phyloP scores from a whole-genome alignment of 2,888 invertebrate species.

The Dorcus hopei region DNA sequence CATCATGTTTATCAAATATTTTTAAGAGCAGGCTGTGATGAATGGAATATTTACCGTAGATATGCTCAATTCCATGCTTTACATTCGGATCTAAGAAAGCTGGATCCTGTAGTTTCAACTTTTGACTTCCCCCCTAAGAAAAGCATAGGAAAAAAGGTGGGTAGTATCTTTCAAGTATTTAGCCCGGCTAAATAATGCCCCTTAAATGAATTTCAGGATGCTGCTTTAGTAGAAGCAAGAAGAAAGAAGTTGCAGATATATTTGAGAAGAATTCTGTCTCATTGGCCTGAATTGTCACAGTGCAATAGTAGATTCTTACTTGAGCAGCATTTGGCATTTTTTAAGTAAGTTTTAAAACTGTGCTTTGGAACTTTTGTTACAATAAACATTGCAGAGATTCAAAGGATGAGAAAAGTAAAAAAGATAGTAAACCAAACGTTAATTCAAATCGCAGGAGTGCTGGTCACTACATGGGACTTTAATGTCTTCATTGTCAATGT shows the following conservation, averaged over 20 bases:
- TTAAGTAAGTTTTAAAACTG: slow-evolving; percentile 59
- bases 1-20: slow-evolving; percentile 88
- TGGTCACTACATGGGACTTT: slow-evolving; percentile 47
- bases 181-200: not conserved
- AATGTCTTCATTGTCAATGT: slow-evolving; percentile 57
- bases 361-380: slow-evolving; percentile 8
- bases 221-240: slow-evolving; percentile 82
- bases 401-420: slow-evolving; percentile 35
- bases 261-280: slow-evolving; percentile 77
- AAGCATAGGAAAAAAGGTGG: slow-evolving; percentile 82
- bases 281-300: slow-evolving; percentile 73
- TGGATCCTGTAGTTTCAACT: slow-evolving; percentile 72
- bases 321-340: slow-evolving; percentile 80
- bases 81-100: slow-evolving; percentile 79
- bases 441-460: slow-evolving; percentile 35
- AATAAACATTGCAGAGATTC: slow-evolving; percentile 37
- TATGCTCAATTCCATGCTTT: slow-evolving; percentile 90
- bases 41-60: slow-evolving; percentile 94
- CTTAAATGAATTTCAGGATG: slow-evolving; percentile 55
- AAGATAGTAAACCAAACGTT: slow-evolving; percentile 34
- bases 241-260: slow-evolving; percentile 83
- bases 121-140: slow-evolving; percentile 96
- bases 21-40: slow-evolving; percentile 77
- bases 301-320: slow-evolving; percentile 76
- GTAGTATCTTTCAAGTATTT: slow-evolving; percentile 41